Evolutionary conservation across 2,888 invertebrate species (phyloP), one percentile per base, ranked within the genome.

Genomic region (Falcaria lacertinaria): DNA sequence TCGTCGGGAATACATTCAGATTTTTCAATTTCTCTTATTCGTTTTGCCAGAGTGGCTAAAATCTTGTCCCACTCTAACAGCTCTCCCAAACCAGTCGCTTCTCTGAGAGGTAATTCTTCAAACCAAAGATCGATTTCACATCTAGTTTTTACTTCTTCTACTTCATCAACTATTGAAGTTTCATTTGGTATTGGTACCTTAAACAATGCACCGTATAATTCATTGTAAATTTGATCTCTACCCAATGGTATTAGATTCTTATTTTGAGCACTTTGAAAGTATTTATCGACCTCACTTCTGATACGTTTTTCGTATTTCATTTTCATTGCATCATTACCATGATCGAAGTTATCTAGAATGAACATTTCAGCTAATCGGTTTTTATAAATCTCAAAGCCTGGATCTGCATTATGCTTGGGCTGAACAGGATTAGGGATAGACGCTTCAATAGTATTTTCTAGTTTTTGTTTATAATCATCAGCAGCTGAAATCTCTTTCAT

Each of bases 301-400:
- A 82, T 57, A 34, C 44, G 57, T 34, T 58, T 71, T 54, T 72
- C 74, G 41, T 78, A 75, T 50, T 69, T 71, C 1, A 50, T 39
- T 53, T 76, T 81, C 2, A 63, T 45, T 34, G 60, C 53, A 40
- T 79, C 74, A 43, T 64, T 57, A 1, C 61, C 56, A 39, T 78
- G 68, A 42, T 83, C 83, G 51, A 80, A 81, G 41, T 83, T 81
- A 43, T 81, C 72, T 40, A 83, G 57, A 45, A 83, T 73, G 52
- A 81, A 83, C 50, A 69, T 64, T 15, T 69, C 62, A n/a, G 74
- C 67, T 45, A 82, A 54, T 4, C 68, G 64, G 47, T 64, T 67
- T 53, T 80, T 82, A 39, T 79, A 82, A 38, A 82, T 64, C 54
- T 80, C 73, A 54, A 80, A 81, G 2, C 64, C 74, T 41, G 80